phyloP scores from a whole-genome alignment of 2,888 invertebrate genomes.

The Limenitis camilla region DNA sequence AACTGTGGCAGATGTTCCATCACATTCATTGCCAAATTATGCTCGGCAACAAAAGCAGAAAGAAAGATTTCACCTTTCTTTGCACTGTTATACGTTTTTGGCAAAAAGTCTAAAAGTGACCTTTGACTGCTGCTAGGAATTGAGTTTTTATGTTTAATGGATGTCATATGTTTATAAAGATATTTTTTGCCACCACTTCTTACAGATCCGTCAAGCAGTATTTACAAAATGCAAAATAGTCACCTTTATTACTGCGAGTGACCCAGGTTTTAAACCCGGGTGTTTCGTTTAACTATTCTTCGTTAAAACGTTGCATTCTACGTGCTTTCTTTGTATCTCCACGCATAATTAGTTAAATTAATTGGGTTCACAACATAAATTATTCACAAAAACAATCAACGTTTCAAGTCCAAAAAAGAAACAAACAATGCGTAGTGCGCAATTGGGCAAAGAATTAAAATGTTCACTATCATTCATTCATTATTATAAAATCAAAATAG shows the following conservation, averaged over 20 bases:
- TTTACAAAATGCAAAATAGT: not conserved
- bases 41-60: slow-evolving; percentile 7
- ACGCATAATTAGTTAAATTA: not conserved
- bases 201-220: not conserved
- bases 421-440: not conserved
- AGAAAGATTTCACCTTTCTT: slow-evolving; percentile 4
- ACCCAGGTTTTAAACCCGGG: not conserved
- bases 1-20: slow-evolving; percentile 14
- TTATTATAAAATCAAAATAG: no score
- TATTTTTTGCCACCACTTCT: not conserved
- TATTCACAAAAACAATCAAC: not conserved
- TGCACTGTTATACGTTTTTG: not conserved
- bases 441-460: not conserved
- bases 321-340: not conserved
- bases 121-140: not conserved
- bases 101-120: not conserved
- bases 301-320: not conserved
- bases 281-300: not conserved
- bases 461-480: no score
- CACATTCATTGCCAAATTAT: slow-evolving; percentile 7
- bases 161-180: not conserved
- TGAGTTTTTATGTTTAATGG: not conserved
- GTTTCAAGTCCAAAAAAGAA: not conserved
- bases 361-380: no score
- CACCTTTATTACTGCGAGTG: not conserved